A percentile compares a stretch with the other conserved stretches of the same genome.
Conservation (phyloP, 2,888 invertebrate genomes). For the Drosophila robusta region DNA sequence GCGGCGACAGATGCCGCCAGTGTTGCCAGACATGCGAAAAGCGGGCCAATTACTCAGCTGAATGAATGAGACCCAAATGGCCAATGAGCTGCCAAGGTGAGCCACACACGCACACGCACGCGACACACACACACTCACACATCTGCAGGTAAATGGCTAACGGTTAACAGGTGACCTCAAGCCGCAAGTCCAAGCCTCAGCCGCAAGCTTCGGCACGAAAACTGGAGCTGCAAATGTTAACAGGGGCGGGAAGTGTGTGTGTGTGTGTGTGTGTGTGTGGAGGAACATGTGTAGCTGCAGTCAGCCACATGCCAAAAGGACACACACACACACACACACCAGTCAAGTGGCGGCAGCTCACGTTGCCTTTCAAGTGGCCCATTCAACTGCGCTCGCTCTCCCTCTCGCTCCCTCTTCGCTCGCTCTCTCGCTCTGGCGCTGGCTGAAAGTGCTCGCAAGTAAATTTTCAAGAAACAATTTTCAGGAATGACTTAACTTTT, state of each 20-base stretch:
- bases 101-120: neutral
- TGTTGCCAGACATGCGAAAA: no score
- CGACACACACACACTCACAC: neutral
- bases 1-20: no score
- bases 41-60: conserved; percentile 47
- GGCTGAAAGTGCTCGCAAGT: conserved; percentile 65
- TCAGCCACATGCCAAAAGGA: neutral
- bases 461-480: conserved; percentile 79
- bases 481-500: conserved; percentile 79
- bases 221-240: conserved; percentile 6
- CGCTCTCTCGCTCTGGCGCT: neutral
- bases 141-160: conserved; percentile 1
- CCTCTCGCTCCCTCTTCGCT: neutral
- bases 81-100: conserved; percentile 9
- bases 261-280: neutral
- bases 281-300: neutral
- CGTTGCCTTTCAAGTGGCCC: neutral
- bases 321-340: neutral
- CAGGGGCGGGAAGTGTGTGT: conserved; percentile 3
- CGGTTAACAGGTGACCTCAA: conserved; percentile 14
- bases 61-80: conserved; percentile 21
- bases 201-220: no score
- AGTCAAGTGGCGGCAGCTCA: no score
- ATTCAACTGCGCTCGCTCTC: neutral
- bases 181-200: no score